phyloP scores from a whole-genome alignment of 2,113 vertebrate species.

The Sceloporus undulatus region DNA sequence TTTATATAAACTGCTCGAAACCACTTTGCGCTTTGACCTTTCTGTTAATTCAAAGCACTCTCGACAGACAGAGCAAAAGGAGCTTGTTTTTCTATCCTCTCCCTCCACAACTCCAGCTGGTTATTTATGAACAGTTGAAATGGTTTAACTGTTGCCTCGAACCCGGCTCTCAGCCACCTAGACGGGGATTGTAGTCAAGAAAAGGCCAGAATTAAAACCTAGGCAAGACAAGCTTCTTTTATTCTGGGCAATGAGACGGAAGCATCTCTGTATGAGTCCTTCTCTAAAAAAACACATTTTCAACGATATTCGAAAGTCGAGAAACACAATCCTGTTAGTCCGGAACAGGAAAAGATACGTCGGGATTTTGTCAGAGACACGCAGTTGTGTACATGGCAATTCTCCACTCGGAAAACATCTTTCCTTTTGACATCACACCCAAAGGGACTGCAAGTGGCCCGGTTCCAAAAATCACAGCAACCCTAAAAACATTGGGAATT shows the following conservation, averaged over 20 bases:
- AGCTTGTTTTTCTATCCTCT: no score
- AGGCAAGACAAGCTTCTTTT: not conserved
- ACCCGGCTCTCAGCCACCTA: no score
- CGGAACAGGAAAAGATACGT: not conserved
- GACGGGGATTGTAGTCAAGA: no score
- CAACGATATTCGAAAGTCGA: not conserved
- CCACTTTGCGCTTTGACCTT: no score
- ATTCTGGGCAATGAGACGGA: not conserved
- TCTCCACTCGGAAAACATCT: not conserved
- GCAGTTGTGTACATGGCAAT: no score
- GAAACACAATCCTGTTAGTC: constrained; percentile 3
- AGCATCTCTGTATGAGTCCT: not conserved
- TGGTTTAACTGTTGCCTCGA: no score
- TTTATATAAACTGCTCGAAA: no score
- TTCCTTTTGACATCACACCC: not conserved
- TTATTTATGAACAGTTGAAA: no score
- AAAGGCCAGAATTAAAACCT: not conserved
- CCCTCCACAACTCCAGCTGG: no score
- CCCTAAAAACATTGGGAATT: not conserved
- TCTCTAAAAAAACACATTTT: not conserved
- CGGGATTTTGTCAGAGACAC: not conserved
- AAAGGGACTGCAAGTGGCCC: accelerated
- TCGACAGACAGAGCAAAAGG: no score
- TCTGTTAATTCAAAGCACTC: no score
- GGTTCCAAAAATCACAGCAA: not conserved